Evolutionary conservation across 1,140 invertebrate genomes (phyloP), one percentile per base, ranked within the genome.

Genomic region (Philopotamus ludificatus): DNA sequence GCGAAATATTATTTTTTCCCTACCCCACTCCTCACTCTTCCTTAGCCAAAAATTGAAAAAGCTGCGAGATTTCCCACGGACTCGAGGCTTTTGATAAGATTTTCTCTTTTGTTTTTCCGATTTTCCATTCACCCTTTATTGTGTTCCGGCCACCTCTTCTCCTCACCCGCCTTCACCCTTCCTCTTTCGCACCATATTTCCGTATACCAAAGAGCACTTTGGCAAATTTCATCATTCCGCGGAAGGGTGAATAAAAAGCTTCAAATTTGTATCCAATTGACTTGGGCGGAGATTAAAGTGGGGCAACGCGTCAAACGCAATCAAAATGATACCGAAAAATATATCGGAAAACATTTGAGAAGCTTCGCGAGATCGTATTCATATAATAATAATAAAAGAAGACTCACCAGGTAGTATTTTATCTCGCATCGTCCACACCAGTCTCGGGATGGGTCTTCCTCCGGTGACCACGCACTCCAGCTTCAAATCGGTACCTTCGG

Each of bases 401-500:
- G 49, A 82, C 84, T 88, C 76, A 92, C 90, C 88, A 76, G 84
- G 81, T 10, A 90, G 76, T 62, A 79, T 79, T 39, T 85, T 77
- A 2, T 83, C 83, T 66, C 85, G 86, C 72, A 89, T 89, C 78
- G 84, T 89, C 90, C 91, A 93, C 10, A 82, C 83, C 44, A 93
- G 85, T 61, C 80, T 81, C 0, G 91, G 89, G 42, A 88, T 85
- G 1, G 92, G 91, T 74, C 90, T 90, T 42, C 90, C 91, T 42
- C 87, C 85, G 20, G 82, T 82, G 18, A 89, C 88, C 58, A 88
- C 84, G 72, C 91, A 93, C 45, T 82, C 82, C 42, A 93, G 75
- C 41, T 83, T 84, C 49, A 92, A 78, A 63, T 82, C 77, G 9
- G 83, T 83, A 22, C 87, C 85, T 78, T 92, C 89, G 70, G 86